Evolutionary conservation across 2,113 vertebrate species (phyloP), one percentile per base, ranked within the genome.

Genomic region (Brachyistius frenatus): DNA sequence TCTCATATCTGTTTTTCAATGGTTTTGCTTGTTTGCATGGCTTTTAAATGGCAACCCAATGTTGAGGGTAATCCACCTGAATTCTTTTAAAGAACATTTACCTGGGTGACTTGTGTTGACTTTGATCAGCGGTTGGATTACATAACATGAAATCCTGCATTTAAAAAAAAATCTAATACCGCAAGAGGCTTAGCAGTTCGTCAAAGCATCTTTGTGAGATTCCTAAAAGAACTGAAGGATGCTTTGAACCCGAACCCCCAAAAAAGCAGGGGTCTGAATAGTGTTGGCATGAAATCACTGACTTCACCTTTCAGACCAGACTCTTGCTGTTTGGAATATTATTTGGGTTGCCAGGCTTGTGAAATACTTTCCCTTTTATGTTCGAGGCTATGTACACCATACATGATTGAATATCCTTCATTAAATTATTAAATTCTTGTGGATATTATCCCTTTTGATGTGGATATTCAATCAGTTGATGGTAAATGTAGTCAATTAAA

Each of bases 111-210:
- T 70, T 73, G 73, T 82, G 71, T 85, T 85, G 57, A 78, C 76
- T 84, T 81, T 89, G 73, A 87, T 85, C 75, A 80, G 68, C 47
- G 5, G 2, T 50, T 61, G 78, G 36, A 78, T 88, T 88, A 79
- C 66, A 66, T 80, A 87, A 91, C 47, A 41, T 76, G n/a, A 81
- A 85, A 85, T 60, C 74, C 80, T 63, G 62, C 70, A 41, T 73
- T 77, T n/a, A 5, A 52, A 52, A 52, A 52, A 52, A n/a, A 52
- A n/a, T 1, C 49, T 88, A 89, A 91, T 83, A 84, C 69, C 62
- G 65, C 31, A 56, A 79, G 80, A 66, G 55, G 86, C 82, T 83
- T 77, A 85, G 56, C 47, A 2, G 60, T 60, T 67, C 75, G 81
- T 88, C 73, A 86, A 83, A 80, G 77, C 66, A 23, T 74, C 53